These are phyloP conservation scores for Lasioglossum malachurum DNA, from an alignment of 2,888 invertebrate species.

Conservation along the genomic window DNA sequence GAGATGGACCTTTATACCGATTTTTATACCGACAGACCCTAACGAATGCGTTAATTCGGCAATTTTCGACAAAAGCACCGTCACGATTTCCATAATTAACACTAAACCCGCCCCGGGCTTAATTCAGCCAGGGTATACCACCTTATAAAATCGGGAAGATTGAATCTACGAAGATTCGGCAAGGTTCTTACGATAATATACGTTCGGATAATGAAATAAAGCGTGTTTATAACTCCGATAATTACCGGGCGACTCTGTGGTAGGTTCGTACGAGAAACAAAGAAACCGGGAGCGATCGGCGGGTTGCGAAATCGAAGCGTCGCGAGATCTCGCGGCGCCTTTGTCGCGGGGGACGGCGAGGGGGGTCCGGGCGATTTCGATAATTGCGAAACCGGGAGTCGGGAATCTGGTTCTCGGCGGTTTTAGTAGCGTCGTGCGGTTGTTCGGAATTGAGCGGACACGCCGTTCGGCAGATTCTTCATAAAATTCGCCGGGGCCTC, in stretches of 20 bases:
- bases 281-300: neutral
- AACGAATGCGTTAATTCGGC: neutral
- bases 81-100: neutral
- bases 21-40: neutral
- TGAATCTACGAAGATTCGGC: neutral
- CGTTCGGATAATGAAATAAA: neutral
- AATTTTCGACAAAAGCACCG: neutral
- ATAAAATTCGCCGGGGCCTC: neutral
- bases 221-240: neutral
- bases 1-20: neutral
- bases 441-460: slow-evolving; percentile 8
- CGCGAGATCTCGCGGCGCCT: neutral
- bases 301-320: neutral
- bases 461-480: neutral
- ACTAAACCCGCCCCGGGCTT: neutral
- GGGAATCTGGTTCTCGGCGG: neutral
- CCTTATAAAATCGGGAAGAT: neutral
- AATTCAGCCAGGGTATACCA: neutral
- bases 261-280: neutral
- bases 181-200: neutral
- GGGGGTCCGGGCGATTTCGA: neutral
- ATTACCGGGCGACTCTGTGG: neutral
- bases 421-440: neutral
- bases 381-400: neutral
- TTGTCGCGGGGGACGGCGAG: neutral